Percentiles rank a stretch among this genome's conserved stretches.
phyloP scores from a whole-genome alignment of 2,113 vertebrate genomes.

The Vombatus ursinus region DNA sequence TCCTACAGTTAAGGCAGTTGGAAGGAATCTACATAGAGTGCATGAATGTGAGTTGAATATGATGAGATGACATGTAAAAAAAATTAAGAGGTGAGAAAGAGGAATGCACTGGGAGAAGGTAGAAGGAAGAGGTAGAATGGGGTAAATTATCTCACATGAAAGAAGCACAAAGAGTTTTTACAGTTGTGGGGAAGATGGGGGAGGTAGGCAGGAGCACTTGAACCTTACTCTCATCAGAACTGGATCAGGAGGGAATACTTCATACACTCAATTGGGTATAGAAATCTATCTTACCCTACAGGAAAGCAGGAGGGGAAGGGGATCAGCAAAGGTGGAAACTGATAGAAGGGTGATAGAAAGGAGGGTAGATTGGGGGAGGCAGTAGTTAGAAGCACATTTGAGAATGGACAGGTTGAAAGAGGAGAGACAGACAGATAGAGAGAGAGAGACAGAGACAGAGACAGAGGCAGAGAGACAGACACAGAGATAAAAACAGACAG shows the following conservation, averaged over 20 bases:
- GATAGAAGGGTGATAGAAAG: background rate
- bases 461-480: background rate
- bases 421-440: background rate
- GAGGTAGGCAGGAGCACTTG: background rate
- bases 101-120: background rate
- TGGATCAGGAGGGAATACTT: background rate
- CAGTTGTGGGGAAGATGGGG: background rate
- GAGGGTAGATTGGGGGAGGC: background rate
- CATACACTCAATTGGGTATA: background rate
- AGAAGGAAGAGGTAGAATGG: background rate
- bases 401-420: background rate
- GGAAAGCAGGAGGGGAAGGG: background rate
- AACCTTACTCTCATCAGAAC: background rate
- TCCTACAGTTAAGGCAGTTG: background rate
- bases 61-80: background rate
- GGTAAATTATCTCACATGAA: background rate
- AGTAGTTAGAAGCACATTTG: background rate
- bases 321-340: background rate
- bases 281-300: background rate
- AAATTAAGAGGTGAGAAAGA: no score
- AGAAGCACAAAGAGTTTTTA: background rate
- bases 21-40: background rate
- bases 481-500: background rate
- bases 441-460: no score
- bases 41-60: background rate